Base-by-base conservation (phyloP, 2,797 vertebrate genomes). In the Mormyrops attenuatus region DNA sequence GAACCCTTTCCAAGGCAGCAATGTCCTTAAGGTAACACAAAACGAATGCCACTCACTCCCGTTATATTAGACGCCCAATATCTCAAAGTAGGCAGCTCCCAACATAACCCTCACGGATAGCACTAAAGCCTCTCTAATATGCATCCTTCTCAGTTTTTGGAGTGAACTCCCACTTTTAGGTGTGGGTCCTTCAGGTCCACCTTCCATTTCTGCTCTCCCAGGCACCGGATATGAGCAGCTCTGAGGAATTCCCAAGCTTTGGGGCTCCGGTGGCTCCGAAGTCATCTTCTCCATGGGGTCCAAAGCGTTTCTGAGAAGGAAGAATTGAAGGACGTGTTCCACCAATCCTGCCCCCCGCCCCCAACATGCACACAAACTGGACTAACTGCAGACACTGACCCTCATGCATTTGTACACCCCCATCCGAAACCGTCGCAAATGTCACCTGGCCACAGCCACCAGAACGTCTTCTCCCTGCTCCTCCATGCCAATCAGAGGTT, bases 211-310 rank as follows among this genome's bases (percentile, higher is more conserved):
- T 44, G 15, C 89, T 93, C 90, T 89, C 26, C 8, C 73, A 99
- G 99, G 99, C 99, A 91, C 99, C 99, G 20, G 99, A 99, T 88
- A 97, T 99, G 99, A 99, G 97, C 96, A 99, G 98, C 94, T 98
- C 98, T 88, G 99, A 99, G 95, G 99, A 99, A 89, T 99, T 99
- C 91, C 99, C 99, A 89, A 99, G 97, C 95, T 99, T 99, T 92
- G 98, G 99, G 92, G 97, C 98, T 92, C 98, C 99, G 88, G 98
- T 99, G 93, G 95, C 97, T 91, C 96, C 98, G 93, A 96, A 95
- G 93, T 94, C 98, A 92, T 94, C 98, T 91, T 98, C 98, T 91
- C 98, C 98, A 47, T 99, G 99, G 99, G 99, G 99, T 93, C 98
- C 99, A 80, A 99, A 99, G 92, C 98, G 98, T 95, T 99, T 99